These are phyloP conservation scores for Drosophila littoralis DNA, from an alignment of 1,140 invertebrate genomes.

Conservation along the genomic window DNA sequence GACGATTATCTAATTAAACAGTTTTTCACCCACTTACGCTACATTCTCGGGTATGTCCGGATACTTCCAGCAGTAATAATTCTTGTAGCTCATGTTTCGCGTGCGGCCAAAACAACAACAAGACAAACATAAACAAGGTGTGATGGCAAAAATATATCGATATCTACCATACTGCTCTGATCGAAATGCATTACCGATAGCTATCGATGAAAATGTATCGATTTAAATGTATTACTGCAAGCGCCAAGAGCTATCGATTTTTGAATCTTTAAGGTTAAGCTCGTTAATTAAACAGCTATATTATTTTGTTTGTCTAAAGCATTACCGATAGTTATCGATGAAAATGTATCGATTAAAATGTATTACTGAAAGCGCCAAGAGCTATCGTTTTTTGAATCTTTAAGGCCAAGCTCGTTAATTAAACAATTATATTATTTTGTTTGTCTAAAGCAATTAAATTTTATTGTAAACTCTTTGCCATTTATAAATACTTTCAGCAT, in stretches of 20 bases:
- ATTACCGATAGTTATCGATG: slow-evolving; percentile 7
- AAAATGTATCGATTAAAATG: not conserved
- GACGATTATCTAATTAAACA: not conserved
- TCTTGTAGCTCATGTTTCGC: slow-evolving; percentile 37
- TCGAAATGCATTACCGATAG: not conserved
- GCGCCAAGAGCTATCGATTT: slow-evolving; percentile 11
- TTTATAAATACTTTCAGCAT: slow-evolving; percentile 64
- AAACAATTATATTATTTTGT: slow-evolving; percentile 12
- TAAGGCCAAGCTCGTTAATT: not conserved
- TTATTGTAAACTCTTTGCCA: slow-evolving; percentile 74
- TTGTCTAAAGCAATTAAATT: slow-evolving; percentile 71
- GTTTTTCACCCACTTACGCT: slow-evolving; percentile 41
- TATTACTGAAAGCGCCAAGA: not conserved
- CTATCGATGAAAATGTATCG: not conserved
- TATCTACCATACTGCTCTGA: not conserved
- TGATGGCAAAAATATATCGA: slow-evolving; percentile 26
- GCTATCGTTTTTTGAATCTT: slow-evolving; percentile 4
- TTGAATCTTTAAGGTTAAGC: not conserved
- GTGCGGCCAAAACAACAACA: slow-evolving; percentile 13
- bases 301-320: not conserved
- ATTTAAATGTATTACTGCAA: not conserved
- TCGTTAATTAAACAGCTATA: slow-evolving; percentile 13
- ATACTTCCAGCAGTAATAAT: slow-evolving; percentile 70
- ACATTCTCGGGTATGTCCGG: slow-evolving; percentile 65
- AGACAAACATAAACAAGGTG: slow-evolving; percentile 38